phyloP scores from a whole-genome alignment of 2,113 vertebrate genomes.

The Sterrhoptilus dennistouni region DNA sequence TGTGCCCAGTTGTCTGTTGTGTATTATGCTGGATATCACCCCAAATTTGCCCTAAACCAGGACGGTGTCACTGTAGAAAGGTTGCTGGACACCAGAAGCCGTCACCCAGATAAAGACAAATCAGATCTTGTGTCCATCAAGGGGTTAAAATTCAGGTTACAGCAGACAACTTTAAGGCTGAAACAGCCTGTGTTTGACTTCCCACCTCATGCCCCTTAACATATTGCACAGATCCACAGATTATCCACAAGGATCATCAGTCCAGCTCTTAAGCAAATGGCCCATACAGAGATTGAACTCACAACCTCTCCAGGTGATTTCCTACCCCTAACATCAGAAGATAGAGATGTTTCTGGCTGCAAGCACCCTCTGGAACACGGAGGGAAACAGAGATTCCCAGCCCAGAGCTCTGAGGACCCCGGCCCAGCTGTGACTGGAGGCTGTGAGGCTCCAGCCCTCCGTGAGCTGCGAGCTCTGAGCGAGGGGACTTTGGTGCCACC shows the following conservation, averaged over 20 bases:
- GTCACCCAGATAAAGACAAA: neutral
- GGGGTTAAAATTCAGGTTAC: neutral
- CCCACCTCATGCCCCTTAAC: neutral
- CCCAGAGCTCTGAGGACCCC: neutral
- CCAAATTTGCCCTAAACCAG: neutral
- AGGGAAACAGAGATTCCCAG: neutral
- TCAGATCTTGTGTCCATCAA: neutral
- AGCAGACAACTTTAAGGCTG: neutral
- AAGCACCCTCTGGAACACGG: accelerated
- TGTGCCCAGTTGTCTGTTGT: neutral
- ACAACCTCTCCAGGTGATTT: neutral
- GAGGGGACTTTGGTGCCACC: neutral
- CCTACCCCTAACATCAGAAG: accelerated
- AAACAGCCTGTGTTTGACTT: neutral
- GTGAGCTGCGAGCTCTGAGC: neutral
- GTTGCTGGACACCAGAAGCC: neutral
- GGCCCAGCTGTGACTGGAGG: accelerated
- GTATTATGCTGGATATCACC: neutral
- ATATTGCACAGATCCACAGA: neutral
- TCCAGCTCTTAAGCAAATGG: neutral
- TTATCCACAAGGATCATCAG: neutral
- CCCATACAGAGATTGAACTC: neutral
- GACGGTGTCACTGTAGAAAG: neutral
- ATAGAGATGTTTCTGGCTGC: accelerated
- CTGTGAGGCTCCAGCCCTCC: accelerated